Conservation (phyloP, 2,113 vertebrate genomes). For the Erythrolamprus reginae region DNA sequence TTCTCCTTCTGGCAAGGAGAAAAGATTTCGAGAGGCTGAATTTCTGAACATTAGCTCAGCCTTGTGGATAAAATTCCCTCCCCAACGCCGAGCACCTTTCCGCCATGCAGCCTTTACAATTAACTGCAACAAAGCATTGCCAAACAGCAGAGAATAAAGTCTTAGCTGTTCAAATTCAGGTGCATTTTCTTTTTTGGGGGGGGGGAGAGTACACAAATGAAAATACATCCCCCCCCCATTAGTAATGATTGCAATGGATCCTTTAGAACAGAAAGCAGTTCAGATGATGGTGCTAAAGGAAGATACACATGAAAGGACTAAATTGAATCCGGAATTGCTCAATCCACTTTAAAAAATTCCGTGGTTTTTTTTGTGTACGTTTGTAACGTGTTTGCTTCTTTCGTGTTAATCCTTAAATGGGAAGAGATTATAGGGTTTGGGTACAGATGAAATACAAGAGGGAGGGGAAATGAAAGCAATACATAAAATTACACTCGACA, state of each 20-base stretch:
- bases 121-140: not conserved
- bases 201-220: not conserved
- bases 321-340: not conserved
- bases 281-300: not conserved
- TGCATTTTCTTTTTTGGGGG: not conserved
- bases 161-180: not conserved
- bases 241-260: not conserved
- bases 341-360: not conserved
- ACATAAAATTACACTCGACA: not conserved
- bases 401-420: not conserved
- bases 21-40: constrained; percentile 3
- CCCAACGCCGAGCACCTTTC: not conserved
- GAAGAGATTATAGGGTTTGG: not conserved
- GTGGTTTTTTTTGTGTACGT: not conserved
- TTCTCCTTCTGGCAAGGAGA: constrained; percentile 33
- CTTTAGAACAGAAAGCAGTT: not conserved
- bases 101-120: not conserved
- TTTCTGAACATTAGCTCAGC: constrained; percentile 2
- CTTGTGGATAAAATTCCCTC: not conserved
- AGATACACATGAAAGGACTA: not conserved
- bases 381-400: not conserved
- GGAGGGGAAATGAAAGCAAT: no score
- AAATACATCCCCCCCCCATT: not conserved
- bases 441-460: no score
- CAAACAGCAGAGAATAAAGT: not conserved